Evolutionary conservation across 2,113 vertebrate genomes (phyloP).

Genomic region (Sardina pilchardus): DNA sequence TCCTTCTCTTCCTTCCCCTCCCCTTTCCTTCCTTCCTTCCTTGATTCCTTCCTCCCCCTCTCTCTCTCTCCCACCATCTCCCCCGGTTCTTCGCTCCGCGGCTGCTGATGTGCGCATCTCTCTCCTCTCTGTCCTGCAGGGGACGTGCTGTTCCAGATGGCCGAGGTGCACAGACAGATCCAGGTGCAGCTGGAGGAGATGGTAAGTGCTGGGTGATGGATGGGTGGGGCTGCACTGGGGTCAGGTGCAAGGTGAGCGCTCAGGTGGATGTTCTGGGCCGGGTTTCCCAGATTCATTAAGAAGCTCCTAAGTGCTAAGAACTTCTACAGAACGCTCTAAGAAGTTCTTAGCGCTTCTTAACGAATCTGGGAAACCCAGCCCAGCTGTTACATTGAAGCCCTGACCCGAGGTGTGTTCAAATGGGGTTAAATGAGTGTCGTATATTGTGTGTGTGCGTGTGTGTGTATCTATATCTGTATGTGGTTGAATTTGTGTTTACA

Average conservation of each 20-base stretch:
- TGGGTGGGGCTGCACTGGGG: neutral
- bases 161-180: constrained; percentile 97
- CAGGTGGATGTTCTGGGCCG: constrained; percentile 4
- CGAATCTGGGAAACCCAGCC: too few species aligned
- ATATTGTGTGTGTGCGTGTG: neutral
- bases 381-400: neutral
- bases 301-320: too few species aligned
- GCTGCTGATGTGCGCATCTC: constrained; percentile 36
- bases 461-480: neutral
- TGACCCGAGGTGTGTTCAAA: neutral
- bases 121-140: constrained; percentile 72
- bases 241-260: constrained; percentile 1
- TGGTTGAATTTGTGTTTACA: neutral
- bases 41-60: neutral
- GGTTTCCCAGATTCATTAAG: too few species aligned
- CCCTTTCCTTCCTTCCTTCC: neutral
- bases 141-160: constrained; percentile 99
- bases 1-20: constrained; percentile 1
- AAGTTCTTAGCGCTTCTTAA: too few species aligned
- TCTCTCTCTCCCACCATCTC: constrained; percentile 1
- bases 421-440: too few species aligned
- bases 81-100: constrained; percentile 26
- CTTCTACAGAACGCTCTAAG: too few species aligned
- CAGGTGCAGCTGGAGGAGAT: constrained; percentile 97
- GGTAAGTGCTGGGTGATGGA: constrained; percentile 76